Percentiles rank a stretch among this genome's conserved stretches.
phyloP scores from a whole-genome alignment of 2,797 vertebrate species.

The Gobio occitaniae region DNA sequence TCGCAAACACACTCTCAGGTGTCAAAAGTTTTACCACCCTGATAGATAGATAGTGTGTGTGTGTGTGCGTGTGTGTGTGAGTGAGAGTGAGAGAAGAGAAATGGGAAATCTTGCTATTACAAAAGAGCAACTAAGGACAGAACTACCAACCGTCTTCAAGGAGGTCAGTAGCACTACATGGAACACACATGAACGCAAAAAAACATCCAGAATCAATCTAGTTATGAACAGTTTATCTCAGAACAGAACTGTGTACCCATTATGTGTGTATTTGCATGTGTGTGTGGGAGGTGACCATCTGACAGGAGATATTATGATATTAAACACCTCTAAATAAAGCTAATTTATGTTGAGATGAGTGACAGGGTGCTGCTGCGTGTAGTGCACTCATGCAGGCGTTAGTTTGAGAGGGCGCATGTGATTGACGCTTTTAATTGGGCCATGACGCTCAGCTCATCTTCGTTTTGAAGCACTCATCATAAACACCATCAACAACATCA shows the following conservation, averaged over 20 bases:
- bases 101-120: not conserved
- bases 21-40: slow-evolving; percentile 64
- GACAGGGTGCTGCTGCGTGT: slow-evolving; percentile 14
- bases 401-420: slow-evolving; percentile 45
- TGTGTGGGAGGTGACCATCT: slow-evolving; percentile 41
- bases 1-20: slow-evolving; percentile 55
- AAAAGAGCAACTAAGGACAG: slow-evolving; percentile 9
- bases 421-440: slow-evolving; percentile 66
- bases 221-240: not conserved
- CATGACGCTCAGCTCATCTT: slow-evolving; percentile 64
- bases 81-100: not conserved
- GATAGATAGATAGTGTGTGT: slow-evolving; percentile 26
- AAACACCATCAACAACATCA: slow-evolving; percentile 51
- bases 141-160: not conserved
- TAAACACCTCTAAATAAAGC: slow-evolving; percentile 45
- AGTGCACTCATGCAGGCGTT: slow-evolving; percentile 43
- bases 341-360: slow-evolving; percentile 39
- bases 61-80: not conserved
- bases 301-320: slow-evolving; percentile 37
- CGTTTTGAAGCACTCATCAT: slow-evolving; percentile 63
- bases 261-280: slow-evolving; percentile 37
- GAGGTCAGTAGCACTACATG: not conserved
- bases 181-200: not conserved
- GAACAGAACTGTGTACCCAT: not conserved
- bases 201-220: slow-evolving; percentile 3